These are phyloP conservation scores for Dysdera silvatica DNA, from an alignment of 1,140 invertebrate genomes.

Conservation along the genomic window DNA sequence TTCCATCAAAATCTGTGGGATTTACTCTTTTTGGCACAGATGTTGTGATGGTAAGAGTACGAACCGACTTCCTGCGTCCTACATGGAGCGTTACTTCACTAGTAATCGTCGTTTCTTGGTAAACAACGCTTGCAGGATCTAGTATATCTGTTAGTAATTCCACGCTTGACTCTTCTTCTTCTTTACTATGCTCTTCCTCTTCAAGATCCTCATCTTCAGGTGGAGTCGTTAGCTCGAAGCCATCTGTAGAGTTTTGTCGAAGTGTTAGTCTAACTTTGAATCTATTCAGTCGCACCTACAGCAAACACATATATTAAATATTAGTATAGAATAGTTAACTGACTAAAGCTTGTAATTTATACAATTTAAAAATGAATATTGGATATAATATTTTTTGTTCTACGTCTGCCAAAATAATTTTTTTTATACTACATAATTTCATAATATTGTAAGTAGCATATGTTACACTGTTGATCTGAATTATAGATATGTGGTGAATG, in stretches of 20 bases:
- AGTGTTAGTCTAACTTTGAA: constrained; percentile 34
- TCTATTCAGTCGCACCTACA: constrained; percentile 35
- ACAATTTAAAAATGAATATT: neutral
- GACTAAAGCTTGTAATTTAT: neutral
- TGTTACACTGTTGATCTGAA: no score
- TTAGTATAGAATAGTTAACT: constrained; percentile 52
- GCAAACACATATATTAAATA: constrained; percentile 36
- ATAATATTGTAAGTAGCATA: no score
- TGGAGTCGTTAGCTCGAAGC: constrained; percentile 3
- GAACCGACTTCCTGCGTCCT: constrained; percentile 31
- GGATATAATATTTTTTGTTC: no score
- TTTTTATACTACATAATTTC: no score
- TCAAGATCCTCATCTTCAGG: constrained; percentile 23
- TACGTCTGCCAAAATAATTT: no score
- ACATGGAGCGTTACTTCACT: constrained; percentile 34
- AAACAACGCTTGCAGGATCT: constrained; percentile 32
- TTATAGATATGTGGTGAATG: no score
- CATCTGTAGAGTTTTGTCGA: constrained; percentile 17
- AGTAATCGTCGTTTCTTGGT: constrained; percentile 34
- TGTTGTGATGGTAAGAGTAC: constrained; percentile 47
- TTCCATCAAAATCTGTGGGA: constrained; percentile 71
- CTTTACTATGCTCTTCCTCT: constrained; percentile 9
- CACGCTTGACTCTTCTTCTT: constrained; percentile 6
- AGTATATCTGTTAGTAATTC: constrained; percentile 25
- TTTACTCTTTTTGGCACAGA: constrained; percentile 71